Conservation (phyloP, 2,888 invertebrate species). For the Dyspetes luteomarginatus region DNA sequence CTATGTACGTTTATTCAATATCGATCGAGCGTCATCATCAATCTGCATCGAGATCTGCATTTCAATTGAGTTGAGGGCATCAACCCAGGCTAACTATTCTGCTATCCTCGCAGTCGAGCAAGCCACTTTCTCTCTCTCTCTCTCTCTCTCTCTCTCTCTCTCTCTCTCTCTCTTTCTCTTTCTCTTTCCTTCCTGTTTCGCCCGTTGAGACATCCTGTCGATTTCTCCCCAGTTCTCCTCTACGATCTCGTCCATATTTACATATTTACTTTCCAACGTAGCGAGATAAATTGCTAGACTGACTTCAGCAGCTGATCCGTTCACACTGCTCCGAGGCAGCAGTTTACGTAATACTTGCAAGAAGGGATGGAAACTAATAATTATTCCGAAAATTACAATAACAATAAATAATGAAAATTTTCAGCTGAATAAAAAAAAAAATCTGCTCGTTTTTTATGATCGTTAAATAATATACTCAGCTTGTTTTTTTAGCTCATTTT, state of each 20-base stretch:
- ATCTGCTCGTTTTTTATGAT: too few relatives aligned
- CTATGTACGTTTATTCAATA: constrained; percentile 2
- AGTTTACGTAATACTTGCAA: too few relatives aligned
- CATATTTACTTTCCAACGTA: constrained; percentile 43
- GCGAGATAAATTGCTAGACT: neutral
- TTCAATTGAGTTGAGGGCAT: constrained; percentile 57
- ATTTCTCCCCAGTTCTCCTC: constrained; percentile 55
- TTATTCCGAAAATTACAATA: too few relatives aligned
- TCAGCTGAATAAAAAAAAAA: too few relatives aligned
- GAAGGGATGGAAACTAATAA: too few relatives aligned
- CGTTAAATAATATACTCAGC: too few relatives aligned
- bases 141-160: neutral
- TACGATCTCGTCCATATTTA: constrained; percentile 59
- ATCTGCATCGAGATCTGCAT: constrained; percentile 69
- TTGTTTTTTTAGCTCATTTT: too few relatives aligned
- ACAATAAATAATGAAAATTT: too few relatives aligned
- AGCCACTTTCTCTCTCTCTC: neutral
- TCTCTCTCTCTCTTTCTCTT: neutral
- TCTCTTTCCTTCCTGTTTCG: neutral
- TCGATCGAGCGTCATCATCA: constrained; percentile 62
- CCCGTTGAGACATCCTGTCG: constrained; percentile 36
- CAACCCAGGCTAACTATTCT: constrained; percentile 37
- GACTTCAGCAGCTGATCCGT: neutral
- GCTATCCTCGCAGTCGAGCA: constrained; percentile 11
- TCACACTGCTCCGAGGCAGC: neutral